Evolutionary conservation across 2,113 vertebrate genomes (phyloP).

Genomic region (Toxostoma redivivum): DNA sequence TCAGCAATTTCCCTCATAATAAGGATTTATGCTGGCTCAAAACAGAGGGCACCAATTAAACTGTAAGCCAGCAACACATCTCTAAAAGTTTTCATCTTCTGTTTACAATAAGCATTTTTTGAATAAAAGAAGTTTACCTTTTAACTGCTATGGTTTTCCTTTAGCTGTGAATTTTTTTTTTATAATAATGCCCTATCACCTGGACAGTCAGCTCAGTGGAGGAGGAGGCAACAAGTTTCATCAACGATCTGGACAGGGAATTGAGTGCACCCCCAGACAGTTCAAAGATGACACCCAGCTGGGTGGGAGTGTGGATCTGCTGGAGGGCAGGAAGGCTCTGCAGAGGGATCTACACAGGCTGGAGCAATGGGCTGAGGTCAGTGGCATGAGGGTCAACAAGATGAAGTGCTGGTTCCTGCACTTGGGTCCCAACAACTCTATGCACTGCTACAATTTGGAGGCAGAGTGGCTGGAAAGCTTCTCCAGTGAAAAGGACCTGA

Average conservation of each 20-base stretch:
- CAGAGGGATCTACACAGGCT: background rate
- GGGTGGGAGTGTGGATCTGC: background rate
- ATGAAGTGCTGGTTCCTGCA: background rate
- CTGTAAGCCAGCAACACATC: background rate
- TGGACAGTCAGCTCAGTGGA: background rate
- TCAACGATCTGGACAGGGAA: background rate
- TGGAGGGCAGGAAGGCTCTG: background rate
- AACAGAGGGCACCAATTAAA: constrained; percentile 5
- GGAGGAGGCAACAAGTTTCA: background rate
- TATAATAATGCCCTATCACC: background rate
- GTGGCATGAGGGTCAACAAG: background rate
- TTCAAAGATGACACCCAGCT: background rate
- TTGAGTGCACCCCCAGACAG: background rate
- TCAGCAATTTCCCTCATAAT: background rate
- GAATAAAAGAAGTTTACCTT: background rate
- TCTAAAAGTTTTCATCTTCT: background rate
- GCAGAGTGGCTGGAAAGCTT: background rate
- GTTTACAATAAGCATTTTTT: background rate
- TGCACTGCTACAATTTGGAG: background rate
- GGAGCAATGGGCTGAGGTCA: accelerated
- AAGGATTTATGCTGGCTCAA: constrained; percentile 18
- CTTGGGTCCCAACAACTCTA: background rate
- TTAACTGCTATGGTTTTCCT: background rate
- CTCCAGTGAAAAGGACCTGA: background rate
- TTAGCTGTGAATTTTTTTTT: background rate